These are phyloP conservation scores for Sandelia bainsii DNA, from an alignment of 2,797 vertebrate species.

Conservation along the genomic window DNA sequence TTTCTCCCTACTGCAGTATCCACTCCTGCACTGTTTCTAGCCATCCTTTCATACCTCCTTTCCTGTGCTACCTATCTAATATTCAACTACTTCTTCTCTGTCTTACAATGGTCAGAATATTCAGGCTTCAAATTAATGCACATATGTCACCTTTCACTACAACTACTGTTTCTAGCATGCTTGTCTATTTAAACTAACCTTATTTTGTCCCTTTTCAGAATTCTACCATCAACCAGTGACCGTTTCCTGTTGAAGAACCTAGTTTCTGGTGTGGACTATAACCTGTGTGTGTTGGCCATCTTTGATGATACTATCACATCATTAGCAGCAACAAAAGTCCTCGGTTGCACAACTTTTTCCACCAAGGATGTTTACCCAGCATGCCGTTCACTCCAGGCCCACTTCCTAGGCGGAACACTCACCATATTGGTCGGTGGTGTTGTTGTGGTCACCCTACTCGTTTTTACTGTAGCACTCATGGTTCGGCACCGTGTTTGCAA, in stretches of 20 bases:
- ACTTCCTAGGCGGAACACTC: constrained; percentile 93
- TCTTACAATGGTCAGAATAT: constrained; percentile 27
- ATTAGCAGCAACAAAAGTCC: constrained; percentile 89
- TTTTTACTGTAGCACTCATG: constrained; percentile 94
- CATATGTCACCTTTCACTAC: constrained; percentile 1
- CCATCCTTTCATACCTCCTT: constrained; percentile 39
- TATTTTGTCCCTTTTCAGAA: constrained; percentile 77
- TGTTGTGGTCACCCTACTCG: constrained; percentile 91
- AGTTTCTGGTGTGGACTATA: constrained; percentile 91
- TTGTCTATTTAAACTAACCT: constrained; percentile 39
- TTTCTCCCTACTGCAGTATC: constrained; percentile 58
- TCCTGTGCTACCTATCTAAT: constrained; percentile 28
- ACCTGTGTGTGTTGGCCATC: constrained; percentile 92
- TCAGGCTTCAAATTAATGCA: background rate
- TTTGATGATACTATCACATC: constrained; percentile 89
- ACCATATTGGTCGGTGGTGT: constrained; percentile 92
- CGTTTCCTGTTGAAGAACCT: constrained; percentile 92
- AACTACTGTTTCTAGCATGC: background rate
- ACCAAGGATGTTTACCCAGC: constrained; percentile 90
- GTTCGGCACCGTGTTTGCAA: constrained; percentile 90
- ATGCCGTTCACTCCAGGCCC: constrained; percentile 91
- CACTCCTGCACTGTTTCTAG: constrained; percentile 42
- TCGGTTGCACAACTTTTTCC: constrained; percentile 92
- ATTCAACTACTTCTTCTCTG: constrained; percentile 20
- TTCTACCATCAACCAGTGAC: constrained; percentile 89